These are phyloP conservation scores for Harmothoe impar DNA, from an alignment of 2,888 invertebrate species.

Conservation along the genomic window DNA sequence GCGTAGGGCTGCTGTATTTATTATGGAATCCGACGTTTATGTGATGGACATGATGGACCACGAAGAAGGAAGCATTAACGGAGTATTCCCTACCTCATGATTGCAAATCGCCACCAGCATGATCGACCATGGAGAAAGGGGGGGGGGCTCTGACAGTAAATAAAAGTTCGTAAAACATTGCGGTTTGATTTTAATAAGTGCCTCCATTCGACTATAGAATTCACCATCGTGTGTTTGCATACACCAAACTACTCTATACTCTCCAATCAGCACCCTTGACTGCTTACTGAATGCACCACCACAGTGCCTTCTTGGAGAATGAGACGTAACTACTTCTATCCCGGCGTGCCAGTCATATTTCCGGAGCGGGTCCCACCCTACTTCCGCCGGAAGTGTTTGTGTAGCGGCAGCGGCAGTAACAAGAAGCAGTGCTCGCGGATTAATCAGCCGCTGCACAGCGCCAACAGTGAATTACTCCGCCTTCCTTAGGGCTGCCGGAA, in stretches of 20 bases:
- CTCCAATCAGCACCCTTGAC: background rate
- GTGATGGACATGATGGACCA: no score
- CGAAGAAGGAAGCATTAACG: no score
- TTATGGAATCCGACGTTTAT: no score
- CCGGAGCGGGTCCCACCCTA: constrained; percentile 1
- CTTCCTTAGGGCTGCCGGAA: background rate
- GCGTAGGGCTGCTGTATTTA: no score
- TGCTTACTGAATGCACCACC: background rate
- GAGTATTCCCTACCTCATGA: no score
- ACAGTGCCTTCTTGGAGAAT: background rate
- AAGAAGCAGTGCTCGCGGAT: constrained; percentile 50
- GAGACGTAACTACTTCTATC: constrained; percentile 23
- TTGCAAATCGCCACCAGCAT: no score
- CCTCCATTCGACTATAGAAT: background rate
- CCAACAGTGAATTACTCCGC: constrained; percentile 20
- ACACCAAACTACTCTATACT: background rate
- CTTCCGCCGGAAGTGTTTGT: constrained; percentile 52
- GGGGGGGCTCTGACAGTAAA: background rate
- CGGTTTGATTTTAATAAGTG: background rate
- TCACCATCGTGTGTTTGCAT: background rate
- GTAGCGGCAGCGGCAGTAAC: constrained; percentile 39
- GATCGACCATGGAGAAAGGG: no score
- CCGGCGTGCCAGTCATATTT: constrained; percentile 26
- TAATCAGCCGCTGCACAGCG: background rate
- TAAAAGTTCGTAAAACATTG: background rate